Percentiles rank a stretch among this genome's conserved stretches.
Evolutionary conservation across 2,888 invertebrate genomes (phyloP).

Genomic region (Polydrusus pterygomalis): DNA sequence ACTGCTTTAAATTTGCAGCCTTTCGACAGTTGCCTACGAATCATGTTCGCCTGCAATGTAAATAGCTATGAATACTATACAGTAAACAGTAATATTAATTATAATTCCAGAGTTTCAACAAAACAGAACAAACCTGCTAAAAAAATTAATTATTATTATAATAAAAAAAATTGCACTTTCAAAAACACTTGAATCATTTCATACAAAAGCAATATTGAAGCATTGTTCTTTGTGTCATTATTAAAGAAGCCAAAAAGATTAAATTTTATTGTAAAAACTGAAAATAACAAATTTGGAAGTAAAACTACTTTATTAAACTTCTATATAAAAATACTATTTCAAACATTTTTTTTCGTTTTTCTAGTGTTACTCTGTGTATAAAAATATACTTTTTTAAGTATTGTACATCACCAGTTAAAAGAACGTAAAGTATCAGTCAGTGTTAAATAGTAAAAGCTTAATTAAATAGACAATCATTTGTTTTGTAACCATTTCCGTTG

Average conservation of each 20-base stretch:
- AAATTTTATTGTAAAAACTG: not conserved
- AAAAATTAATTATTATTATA: not conserved
- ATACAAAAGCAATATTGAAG: constrained; percentile 3
- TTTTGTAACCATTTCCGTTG: too few relatives aligned
- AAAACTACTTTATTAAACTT: too few relatives aligned
- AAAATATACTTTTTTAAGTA: not conserved
- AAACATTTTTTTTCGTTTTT: constrained; percentile 3
- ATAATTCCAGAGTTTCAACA: not conserved
- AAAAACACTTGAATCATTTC: constrained; percentile 15
- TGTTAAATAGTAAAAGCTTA: too few relatives aligned
- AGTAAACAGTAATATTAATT: too few relatives aligned
- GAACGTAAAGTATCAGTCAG: too few relatives aligned
- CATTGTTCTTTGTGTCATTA: constrained; percentile 17
- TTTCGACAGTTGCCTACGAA: too few relatives aligned
- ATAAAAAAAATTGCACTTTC: not conserved
- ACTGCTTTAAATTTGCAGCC: too few relatives aligned
- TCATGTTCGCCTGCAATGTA: too few relatives aligned
- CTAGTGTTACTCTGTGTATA: not conserved
- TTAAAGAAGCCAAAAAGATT: not conserved
- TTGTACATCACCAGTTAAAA: not conserved
- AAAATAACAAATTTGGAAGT: not conserved
- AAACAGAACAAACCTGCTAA: not conserved
- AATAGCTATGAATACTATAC: too few relatives aligned
- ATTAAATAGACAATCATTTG: too few relatives aligned
- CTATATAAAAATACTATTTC: too few relatives aligned